phyloP scores from a whole-genome alignment of 2,797 vertebrate genomes.

The Thamnophis elegans region DNA sequence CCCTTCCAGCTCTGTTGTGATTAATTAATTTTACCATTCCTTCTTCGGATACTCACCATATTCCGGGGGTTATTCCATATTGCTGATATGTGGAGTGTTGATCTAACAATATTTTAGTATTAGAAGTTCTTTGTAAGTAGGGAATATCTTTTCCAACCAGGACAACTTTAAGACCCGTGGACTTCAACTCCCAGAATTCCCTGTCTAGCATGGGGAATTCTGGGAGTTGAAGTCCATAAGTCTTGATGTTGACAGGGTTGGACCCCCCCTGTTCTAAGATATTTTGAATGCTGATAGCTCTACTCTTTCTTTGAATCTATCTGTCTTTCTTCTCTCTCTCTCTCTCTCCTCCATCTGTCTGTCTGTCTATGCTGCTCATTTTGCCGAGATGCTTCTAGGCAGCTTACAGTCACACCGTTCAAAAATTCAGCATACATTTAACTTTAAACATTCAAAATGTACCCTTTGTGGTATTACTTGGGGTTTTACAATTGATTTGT shows the following conservation, averaged over 20 bases:
- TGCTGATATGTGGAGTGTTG: neutral
- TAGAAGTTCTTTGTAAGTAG: neutral
- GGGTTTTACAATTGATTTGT: too few species aligned
- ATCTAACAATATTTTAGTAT: neutral
- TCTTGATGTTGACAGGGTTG: neutral
- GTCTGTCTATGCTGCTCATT: neutral
- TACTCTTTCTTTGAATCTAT: neutral
- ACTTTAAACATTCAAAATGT: neutral
- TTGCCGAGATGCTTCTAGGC: neutral
- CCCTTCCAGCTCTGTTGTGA: neutral
- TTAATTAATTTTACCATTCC: neutral
- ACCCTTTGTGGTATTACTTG: neutral
- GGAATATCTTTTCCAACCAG: neutral
- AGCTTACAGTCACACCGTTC: neutral
- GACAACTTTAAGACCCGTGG: neutral
- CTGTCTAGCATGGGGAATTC: neutral
- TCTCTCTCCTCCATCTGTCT: too few species aligned
- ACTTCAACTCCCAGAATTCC: too few species aligned
- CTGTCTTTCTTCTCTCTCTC: too few species aligned
- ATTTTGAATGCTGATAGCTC: neutral
- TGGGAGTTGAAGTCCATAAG: neutral
- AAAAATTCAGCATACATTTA: neutral
- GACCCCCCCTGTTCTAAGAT: neutral
- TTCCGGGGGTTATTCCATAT: neutral
- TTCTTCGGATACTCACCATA: neutral